A percentile compares a stretch with the other conserved stretches of the same genome.
These are phyloP conservation scores for Phyllotreta striolata DNA, from an alignment of 2,888 invertebrate species.

Conservation along the genomic window DNA sequence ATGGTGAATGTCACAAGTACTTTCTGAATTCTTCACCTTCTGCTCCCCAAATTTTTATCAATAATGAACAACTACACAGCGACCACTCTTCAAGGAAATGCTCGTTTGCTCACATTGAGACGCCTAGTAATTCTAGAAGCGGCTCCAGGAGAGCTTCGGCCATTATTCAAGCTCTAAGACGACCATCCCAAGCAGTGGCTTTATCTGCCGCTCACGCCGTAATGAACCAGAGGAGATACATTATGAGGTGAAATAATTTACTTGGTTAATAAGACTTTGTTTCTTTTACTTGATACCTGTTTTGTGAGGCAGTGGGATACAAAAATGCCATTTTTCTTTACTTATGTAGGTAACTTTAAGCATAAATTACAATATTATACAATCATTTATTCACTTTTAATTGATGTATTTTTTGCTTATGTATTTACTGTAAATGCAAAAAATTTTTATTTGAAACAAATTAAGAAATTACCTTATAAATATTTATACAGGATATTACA, in stretches of 20 bases:
- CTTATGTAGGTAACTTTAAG: too few species aligned
- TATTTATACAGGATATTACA: too few species aligned
- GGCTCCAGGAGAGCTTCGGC: conserved; percentile 68
- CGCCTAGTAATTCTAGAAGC: conserved; percentile 23
- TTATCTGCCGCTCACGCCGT: conserved; percentile 64
- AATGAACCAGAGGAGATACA: conserved; percentile 55
- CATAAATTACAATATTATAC: too few species aligned
- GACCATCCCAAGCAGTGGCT: conserved; percentile 69
- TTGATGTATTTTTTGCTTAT: too few species aligned
- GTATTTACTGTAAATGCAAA: too few species aligned
- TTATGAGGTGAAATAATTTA: conserved; percentile 49
- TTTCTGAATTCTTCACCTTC: conserved; percentile 25
- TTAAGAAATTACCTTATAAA: too few species aligned
- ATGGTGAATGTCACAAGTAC: conserved; percentile 30
- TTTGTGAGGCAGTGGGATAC: too few species aligned
- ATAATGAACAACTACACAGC: conserved; percentile 17
- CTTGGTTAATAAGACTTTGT: background rate
- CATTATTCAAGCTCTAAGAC: conserved; percentile 69
- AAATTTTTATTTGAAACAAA: too few species aligned
- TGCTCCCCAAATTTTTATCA: conserved; percentile 26
- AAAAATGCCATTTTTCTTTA: too few species aligned
- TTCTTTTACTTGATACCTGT: too few species aligned
- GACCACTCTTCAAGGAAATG: conserved; percentile 17
- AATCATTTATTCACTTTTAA: too few species aligned
- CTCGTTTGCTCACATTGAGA: conserved; percentile 29